Conservation (phyloP, 2,797 vertebrate species). For the Halcyon badia region DNA sequence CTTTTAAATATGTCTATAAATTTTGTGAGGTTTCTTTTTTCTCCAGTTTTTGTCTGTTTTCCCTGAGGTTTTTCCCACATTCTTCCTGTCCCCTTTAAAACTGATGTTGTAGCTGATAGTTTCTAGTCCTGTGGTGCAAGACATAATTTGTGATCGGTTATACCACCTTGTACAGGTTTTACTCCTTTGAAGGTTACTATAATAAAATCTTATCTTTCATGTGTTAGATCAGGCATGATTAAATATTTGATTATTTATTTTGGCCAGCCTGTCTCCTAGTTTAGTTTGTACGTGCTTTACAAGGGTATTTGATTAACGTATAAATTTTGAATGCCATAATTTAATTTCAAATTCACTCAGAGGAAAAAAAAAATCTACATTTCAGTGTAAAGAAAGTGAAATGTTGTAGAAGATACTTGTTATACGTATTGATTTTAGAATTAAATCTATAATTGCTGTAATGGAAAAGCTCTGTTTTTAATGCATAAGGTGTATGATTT, state of each 20-base stretch:
- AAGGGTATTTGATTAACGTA: not conserved
- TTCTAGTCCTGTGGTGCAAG: not conserved
- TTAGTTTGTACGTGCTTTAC: not conserved
- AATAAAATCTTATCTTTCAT: conserved; percentile 1
- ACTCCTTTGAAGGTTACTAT: not conserved
- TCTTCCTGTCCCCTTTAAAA: not conserved
- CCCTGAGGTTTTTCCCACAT: not conserved
- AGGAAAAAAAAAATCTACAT: not conserved
- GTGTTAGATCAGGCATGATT: not conserved
- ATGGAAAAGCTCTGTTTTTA: not conserved
- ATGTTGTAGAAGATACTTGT: not conserved
- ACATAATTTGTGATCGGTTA: not conserved
- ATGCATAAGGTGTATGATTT: not conserved
- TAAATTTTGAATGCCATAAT: not conserved
- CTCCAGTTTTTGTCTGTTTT: not conserved
- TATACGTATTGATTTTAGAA: not conserved
- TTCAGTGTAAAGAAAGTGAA: not conserved
- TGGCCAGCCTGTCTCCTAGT: not conserved
- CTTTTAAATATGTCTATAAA: not conserved
- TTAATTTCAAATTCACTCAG: not conserved
- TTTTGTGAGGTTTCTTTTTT: not conserved
- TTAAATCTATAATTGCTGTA: not conserved
- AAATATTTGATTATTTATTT: conserved; percentile 36
- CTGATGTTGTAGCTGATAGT: not conserved
- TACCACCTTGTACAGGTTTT: not conserved